Conservation (phyloP, 2,797 vertebrate species). For the Numenius phaeopus region DNA sequence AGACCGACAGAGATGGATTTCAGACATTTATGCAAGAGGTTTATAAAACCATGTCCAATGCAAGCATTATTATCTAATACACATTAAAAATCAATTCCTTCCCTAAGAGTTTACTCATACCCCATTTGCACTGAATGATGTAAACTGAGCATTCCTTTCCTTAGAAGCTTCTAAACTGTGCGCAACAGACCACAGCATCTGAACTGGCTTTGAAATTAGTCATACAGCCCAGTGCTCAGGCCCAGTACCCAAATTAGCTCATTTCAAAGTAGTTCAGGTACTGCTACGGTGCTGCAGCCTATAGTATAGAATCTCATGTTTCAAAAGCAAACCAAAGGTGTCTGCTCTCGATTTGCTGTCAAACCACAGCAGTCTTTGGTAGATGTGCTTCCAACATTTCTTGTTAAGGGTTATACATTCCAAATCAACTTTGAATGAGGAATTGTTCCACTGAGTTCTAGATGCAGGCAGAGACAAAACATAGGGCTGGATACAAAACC, state of each 20-base stretch:
- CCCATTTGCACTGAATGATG: not conserved
- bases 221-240: not conserved
- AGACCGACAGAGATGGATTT: not conserved
- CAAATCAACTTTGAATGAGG: not conserved
- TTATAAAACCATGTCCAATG: constrained; percentile 39
- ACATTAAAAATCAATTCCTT: constrained; percentile 23
- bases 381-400: not conserved
- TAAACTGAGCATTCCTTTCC: not conserved
- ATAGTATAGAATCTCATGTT: not conserved
- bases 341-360: not conserved
- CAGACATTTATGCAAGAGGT: constrained; percentile 15
- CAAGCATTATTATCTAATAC: not conserved
- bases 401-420: not conserved
- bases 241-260: not conserved
- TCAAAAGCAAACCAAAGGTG: not conserved
- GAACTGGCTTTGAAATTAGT: not conserved
- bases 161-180: not conserved
- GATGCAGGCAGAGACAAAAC: not conserved
- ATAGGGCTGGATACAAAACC: not conserved
- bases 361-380: not conserved
- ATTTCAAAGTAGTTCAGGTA: not conserved
- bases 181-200: not conserved
- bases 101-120: not conserved
- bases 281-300: not conserved
- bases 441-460: not conserved